These are phyloP conservation scores for Tachystola acroxantha DNA, from an alignment of 2,888 invertebrate genomes.

Conservation along the genomic window DNA sequence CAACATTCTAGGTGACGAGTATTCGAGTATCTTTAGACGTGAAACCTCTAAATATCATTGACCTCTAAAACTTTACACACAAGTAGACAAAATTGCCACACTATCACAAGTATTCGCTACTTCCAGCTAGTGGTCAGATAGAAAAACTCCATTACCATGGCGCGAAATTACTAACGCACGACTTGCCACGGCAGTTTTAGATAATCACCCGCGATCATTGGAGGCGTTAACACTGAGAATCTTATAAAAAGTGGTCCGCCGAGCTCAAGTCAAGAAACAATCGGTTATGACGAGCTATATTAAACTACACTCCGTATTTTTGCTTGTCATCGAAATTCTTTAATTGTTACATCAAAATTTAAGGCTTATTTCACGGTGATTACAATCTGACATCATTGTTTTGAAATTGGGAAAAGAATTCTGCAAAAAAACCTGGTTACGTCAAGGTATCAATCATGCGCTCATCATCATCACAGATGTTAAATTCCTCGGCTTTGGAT, in stretches of 20 bases:
- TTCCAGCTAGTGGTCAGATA: conserved; percentile 7
- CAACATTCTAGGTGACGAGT: conserved; percentile 41
- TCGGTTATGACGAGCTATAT: conserved; percentile 24
- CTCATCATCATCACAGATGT: conserved; percentile 14
- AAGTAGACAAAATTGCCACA: conserved; percentile 1
- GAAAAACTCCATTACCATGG: conserved; percentile 16
- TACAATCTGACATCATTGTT: conserved; percentile 8
- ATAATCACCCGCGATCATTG: conserved; percentile 35
- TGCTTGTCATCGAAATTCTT: conserved; percentile 6
- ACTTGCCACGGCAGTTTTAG: conserved; percentile 27
- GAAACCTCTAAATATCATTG: conserved; percentile 46
- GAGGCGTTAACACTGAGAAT: conserved; percentile 38
- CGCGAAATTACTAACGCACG: conserved; percentile 29
- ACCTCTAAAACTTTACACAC: conserved; percentile 36
- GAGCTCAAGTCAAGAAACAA: conserved; percentile 30
- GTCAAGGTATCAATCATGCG: conserved; percentile 36
- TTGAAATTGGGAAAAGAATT: conserved; percentile 17
- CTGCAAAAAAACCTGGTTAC: conserved; percentile 32
- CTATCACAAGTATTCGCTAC: conserved; percentile 5
- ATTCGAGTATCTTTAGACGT: conserved; percentile 33
- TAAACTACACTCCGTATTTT: too few relatives aligned
- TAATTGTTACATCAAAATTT: conserved; percentile 10
- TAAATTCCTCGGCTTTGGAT: conserved; percentile 24
- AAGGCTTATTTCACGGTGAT: not conserved
- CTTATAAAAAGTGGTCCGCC: conserved; percentile 41